Base-by-base conservation (phyloP, 2,113 vertebrate genomes). In the Sylvia atricapilla region DNA sequence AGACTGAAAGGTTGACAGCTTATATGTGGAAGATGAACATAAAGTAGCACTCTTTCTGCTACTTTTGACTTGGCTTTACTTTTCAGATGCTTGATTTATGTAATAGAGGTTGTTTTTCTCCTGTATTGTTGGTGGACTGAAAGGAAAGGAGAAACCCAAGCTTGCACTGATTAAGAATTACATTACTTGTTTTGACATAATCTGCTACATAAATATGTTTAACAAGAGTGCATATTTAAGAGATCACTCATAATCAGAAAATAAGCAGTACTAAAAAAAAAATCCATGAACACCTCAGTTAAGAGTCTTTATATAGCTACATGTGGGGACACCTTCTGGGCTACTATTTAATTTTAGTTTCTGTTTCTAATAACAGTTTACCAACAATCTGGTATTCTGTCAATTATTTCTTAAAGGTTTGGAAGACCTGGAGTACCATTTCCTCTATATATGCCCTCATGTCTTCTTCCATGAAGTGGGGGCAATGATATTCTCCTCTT, bases 1-100 rank as follows among this genome's bases (percentile, higher is more conserved):
- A 78, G 63, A 80, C 77, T 87, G 80, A 80, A 92, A 82, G 46
- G 72, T 39, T 95, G 92, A 88, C 63, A 68, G 39, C 52, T 96
- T 75, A 86, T 44, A 74, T 5, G 6, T 52, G 37, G 39, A 93
- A 76, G 52, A 82, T 53, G 67, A 88, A 70, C 3, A 2, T 46
- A 84, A 93, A 83, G 24, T 75, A 81, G 11, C 25, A 37, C 27
- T 74, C 25, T 80, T 91, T 76, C 66, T 91, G 55, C 37, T 93
- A 50, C 55, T 93, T 94, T 94, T 93, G 55, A 31, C 68, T 93
- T 93, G 59, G 14, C 28, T 91, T 6, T 80, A 28, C 30, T 37
- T 55, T 85, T 62, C 30, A 59, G 31, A 22, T 63, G 30, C 24
- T 88, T 66, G 47, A 77, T 95, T 87, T 72, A 17, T 83, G 22